phyloP scores from a whole-genome alignment of 37 sponge, comb jelly and placozoan genomes.

The Aphrocallistes beatrix region DNA sequence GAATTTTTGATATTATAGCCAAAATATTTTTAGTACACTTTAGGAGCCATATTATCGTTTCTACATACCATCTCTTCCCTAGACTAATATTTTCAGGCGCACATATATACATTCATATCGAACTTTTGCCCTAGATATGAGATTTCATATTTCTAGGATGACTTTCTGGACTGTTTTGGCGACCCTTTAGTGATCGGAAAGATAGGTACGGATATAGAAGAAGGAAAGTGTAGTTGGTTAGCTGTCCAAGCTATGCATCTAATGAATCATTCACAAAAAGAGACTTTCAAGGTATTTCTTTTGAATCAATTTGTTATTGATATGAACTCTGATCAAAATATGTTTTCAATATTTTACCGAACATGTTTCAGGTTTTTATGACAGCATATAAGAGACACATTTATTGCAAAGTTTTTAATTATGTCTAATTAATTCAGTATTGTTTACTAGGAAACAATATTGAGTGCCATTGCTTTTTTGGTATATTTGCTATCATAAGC shows the following conservation, averaged over 20 bases:
- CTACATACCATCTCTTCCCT: not conserved
- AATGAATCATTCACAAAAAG: conserved; percentile 49
- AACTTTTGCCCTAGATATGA: not conserved
- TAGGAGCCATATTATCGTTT: not conserved
- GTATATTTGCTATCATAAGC: no score
- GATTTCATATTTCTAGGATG: conserved; percentile 53
- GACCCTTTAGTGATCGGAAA: conserved; percentile 92
- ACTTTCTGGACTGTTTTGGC: conserved; percentile 93
- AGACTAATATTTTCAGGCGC: not conserved
- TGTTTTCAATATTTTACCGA: no score
- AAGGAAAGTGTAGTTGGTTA: conserved; percentile 93
- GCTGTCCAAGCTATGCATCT: conserved; percentile 67
- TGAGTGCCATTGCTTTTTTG: no score
- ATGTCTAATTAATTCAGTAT: no score
- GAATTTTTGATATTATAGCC: no score
- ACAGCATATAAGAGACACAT: no score
- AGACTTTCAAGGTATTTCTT: conserved; percentile 41
- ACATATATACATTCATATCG: not conserved
- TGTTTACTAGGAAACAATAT: no score
- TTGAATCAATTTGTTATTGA: no score
- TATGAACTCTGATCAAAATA: no score
- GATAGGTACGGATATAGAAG: conserved; percentile 96
- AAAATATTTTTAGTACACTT: not conserved
- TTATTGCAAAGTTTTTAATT: no score
- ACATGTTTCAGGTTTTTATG: no score